Evolutionary conservation across 2,888 invertebrate genomes (phyloP).

Genomic region (Tillus elongatus): DNA sequence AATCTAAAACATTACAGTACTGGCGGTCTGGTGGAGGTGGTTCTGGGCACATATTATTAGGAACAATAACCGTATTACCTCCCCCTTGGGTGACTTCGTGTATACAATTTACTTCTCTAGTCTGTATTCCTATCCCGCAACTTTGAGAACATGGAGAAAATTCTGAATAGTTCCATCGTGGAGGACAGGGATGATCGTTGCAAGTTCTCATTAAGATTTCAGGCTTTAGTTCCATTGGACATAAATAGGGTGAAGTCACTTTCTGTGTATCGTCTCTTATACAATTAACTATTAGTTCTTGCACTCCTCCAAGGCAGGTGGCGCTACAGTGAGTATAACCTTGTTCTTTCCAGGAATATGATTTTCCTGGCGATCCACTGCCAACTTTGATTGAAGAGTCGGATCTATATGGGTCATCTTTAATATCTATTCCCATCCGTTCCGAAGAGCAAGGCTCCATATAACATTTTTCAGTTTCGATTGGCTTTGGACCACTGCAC

Average conservation of each 20-base stretch:
- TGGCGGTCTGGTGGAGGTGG: conserved; percentile 83
- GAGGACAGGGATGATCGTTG: conserved; percentile 93
- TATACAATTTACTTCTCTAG: conserved; percentile 80
- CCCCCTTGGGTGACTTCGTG: conserved; percentile 79
- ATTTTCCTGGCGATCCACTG: conserved; percentile 53
- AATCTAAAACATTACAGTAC: conserved; percentile 87
- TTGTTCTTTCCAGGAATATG: conserved; percentile 81
- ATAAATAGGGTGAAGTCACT: conserved; percentile 79
- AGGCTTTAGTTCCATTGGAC: conserved; percentile 78
- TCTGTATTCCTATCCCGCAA: conserved; percentile 91
- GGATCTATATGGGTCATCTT: conserved; percentile 41
- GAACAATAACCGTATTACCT: conserved; percentile 84
- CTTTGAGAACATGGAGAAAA: conserved; percentile 85
- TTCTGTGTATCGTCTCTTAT: conserved; percentile 78
- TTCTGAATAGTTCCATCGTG: conserved; percentile 86
- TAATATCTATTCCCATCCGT: conserved; percentile 42
- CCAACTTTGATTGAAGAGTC: conserved; percentile 26
- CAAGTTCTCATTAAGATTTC: conserved; percentile 82
- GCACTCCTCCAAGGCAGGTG: conserved; percentile 74
- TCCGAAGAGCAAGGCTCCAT: conserved; percentile 63
- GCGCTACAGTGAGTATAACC: conserved; percentile 92
- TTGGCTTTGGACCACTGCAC: conserved; percentile 78
- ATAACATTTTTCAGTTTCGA: conserved; percentile 70
- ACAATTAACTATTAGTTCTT: conserved; percentile 83
- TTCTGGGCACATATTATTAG: conserved; percentile 86